Evolutionary conservation across 1,140 invertebrate species (phyloP), one percentile per base, ranked within the genome.

Genomic region (Hypsibius dujardini): DNA sequence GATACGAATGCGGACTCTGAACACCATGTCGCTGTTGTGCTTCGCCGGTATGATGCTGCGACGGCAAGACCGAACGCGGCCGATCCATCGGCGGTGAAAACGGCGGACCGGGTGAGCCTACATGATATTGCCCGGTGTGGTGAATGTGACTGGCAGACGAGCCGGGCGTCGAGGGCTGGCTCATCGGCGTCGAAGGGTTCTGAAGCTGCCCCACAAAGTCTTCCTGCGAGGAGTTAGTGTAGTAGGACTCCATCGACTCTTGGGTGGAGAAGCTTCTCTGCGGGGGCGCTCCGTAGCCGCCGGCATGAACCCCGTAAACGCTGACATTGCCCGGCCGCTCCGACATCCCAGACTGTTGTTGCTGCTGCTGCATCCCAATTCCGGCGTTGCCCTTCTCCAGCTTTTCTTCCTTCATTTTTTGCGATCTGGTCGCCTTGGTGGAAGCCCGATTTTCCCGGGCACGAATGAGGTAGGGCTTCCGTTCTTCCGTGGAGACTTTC

Each of bases 401-500:
- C 45, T 70, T 70, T 46, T 70, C 70, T 46, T 70, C 46, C 47
- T 70, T 70, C 12, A 73, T 70, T 86, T 90, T 88, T n/a, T 56
- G 50, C 7, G 50, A 12, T 56, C n/a, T 56, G n/a, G 50, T 56
- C 7, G 50, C 50, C n/a, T 56, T 56, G n/a, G 7, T 56, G 7
- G 50, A 7, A 12, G 50, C 50, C 7, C 50, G 82, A 80, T 97
- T 98, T 77, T 97, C 94, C 72, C 92, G 84, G 0, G 94, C 94
- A 75, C 90, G 87, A 76, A 81, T 80, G 74, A 95, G 79, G 78
- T 88, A 96, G 0, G 91, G 92, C 47, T 87, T 85, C 78, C 92
- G 90, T 75, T 91, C 87, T 59, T 97, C 92, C 3, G 85, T 83
- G 56, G 89, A 86, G 47, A 98, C 79, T 2, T 88, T 86, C 40